Evolutionary conservation across 1,140 invertebrate species (phyloP).

Genomic region (Saccostrea echinata): DNA sequence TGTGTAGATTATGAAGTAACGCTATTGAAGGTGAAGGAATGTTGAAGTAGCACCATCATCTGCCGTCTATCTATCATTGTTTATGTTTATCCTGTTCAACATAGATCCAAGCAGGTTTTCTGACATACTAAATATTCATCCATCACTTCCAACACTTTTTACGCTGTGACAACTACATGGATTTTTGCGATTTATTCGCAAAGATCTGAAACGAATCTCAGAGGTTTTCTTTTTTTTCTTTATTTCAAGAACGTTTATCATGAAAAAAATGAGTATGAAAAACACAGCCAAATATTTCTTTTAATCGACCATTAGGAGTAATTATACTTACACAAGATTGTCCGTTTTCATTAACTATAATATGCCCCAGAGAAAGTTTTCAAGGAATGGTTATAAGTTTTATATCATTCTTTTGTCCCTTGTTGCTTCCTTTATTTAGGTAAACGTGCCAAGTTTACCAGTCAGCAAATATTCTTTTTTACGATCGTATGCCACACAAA

Average conservation of each 20-base stretch:
- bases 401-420: neutral
- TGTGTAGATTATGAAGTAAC: slow-evolving; percentile 24
- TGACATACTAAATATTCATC: slow-evolving; percentile 5
- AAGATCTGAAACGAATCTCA: neutral
- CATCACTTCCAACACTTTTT: neutral
- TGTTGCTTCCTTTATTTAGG: neutral
- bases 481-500: too few relatives aligned
- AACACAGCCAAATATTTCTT: neutral
- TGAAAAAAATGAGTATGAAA: neutral
- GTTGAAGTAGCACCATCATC: neutral
- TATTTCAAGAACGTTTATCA: slow-evolving; percentile 1
- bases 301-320: neutral
- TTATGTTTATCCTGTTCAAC: slow-evolving; percentile 8
- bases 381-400: neutral
- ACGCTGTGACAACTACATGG: neutral
- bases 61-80: slow-evolving; percentile 25
- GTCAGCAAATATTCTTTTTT: too few relatives aligned
- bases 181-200: slow-evolving; percentile 28
- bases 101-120: slow-evolving; percentile 22
- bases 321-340: slow-evolving; percentile 3
- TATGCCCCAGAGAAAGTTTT: neutral
- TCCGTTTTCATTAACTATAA: slow-evolving; percentile 6
- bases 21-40: slow-evolving; percentile 6
- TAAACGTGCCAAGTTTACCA: neutral
- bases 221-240: neutral